Evolutionary conservation across 2,888 invertebrate species (phyloP).

Genomic region (Xestia xanthographa): DNA sequence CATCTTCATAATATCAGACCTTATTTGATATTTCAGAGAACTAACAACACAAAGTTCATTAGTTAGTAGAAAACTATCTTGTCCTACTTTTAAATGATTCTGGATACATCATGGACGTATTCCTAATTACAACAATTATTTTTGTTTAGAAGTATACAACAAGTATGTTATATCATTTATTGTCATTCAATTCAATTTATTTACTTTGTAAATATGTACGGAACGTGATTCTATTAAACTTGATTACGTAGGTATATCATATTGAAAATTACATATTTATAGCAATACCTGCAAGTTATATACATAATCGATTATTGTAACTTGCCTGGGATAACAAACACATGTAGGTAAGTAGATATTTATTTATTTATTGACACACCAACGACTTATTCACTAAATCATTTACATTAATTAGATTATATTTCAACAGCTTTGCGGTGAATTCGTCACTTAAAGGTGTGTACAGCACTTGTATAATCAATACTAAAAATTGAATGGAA

Average conservation of each 20-base stretch:
- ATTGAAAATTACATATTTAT: conserved; percentile 14
- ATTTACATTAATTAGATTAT: no score
- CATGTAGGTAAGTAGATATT: no score
- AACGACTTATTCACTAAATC: no score
- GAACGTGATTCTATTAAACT: background rate
- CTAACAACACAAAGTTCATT: background rate
- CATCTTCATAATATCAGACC: background rate
- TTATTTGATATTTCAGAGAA: conserved; percentile 2
- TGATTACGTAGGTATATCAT: background rate
- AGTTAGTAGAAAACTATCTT: background rate
- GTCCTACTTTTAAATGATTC: background rate
- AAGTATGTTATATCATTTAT: background rate
- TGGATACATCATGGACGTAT: background rate
- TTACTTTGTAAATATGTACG: background rate
- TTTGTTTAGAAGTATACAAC: background rate
- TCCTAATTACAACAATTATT: background rate
- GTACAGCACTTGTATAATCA: no score
- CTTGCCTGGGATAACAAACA: background rate
- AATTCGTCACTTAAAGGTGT: no score
- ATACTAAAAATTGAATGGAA: no score
- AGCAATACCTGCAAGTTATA: background rate
- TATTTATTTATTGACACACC: no score
- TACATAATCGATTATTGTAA: conserved; percentile 8
- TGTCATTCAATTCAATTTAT: background rate
- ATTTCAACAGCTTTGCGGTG: no score